Percentiles rank a stretch among this genome's conserved stretches.
These are phyloP conservation scores for Scatophagus argus DNA, from an alignment of 2,113 vertebrate species.

Conservation along the genomic window DNA sequence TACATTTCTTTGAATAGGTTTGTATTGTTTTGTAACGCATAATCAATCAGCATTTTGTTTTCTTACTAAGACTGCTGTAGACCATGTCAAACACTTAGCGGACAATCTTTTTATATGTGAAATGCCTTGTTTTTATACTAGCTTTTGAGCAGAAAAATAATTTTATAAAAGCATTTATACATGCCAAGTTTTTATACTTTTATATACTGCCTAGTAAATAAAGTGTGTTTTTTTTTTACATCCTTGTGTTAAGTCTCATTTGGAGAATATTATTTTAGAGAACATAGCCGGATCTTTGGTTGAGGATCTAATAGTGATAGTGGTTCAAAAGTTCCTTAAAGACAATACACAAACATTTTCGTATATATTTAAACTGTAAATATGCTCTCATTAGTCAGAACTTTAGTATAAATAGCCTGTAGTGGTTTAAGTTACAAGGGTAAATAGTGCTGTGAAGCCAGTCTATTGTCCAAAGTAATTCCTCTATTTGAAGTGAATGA, in stretches of 20 bases:
- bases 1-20: slow-evolving; percentile 79
- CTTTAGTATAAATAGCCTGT: slow-evolving; percentile 27
- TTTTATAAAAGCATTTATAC: slow-evolving; percentile 87
- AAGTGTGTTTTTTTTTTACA: slow-evolving; percentile 88
- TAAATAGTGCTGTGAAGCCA: slow-evolving; percentile 23
- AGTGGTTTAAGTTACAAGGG: slow-evolving; percentile 19
- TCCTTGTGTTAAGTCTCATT: slow-evolving; percentile 35
- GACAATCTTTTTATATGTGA: slow-evolving; percentile 83
- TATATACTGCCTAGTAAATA: slow-evolving; percentile 96
- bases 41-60: slow-evolving; percentile 82
- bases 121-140: slow-evolving; percentile 87
- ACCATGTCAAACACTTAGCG: slow-evolving; percentile 85
- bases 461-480: neutral
- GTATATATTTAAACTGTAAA: slow-evolving; percentile 36
- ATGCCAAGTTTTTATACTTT: slow-evolving; percentile 86
- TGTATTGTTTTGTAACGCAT: slow-evolving; percentile 66
- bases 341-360: slow-evolving; percentile 4
- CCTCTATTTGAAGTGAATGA: slow-evolving; percentile 45
- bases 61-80: slow-evolving; percentile 81
- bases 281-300: neutral
- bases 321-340: neutral
- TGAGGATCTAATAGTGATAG: neutral
- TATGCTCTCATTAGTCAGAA: slow-evolving; percentile 13
- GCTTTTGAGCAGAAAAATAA: slow-evolving; percentile 83
- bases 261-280: neutral